Evolutionary conservation across 2,888 invertebrate genomes (phyloP).

Genomic region (Sarcophaga caerulescens): DNA sequence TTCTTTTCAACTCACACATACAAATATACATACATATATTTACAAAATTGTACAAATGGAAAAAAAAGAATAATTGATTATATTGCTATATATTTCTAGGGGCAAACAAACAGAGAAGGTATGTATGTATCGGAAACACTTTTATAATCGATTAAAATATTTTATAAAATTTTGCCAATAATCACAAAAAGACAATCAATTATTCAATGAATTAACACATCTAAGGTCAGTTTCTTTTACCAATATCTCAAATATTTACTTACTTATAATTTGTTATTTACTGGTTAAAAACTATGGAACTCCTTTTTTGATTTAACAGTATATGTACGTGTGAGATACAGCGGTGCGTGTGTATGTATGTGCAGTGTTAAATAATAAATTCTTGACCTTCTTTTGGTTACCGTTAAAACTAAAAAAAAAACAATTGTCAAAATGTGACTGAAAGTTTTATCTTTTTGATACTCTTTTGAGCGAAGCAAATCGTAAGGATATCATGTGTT

Average conservation of each 20-base stretch:
- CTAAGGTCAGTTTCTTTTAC: slow-evolving; percentile 2
- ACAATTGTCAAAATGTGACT: slow-evolving; percentile 38
- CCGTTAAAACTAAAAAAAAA: slow-evolving; percentile 44
- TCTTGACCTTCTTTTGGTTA: slow-evolving; percentile 60
- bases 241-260: background rate
- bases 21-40: too few relatives aligned
- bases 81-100: too few relatives aligned
- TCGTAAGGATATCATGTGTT: slow-evolving; percentile 61
- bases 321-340: background rate
- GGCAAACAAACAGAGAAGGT: too few relatives aligned
- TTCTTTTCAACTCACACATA: too few relatives aligned
- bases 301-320: background rate
- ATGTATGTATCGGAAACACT: too few relatives aligned
- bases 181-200: too few relatives aligned
- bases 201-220: too few relatives aligned
- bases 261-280: background rate
- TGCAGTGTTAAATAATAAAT: slow-evolving; percentile 52
- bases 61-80: too few relatives aligned
- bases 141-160: too few relatives aligned
- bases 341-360: background rate
- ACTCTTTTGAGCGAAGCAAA: slow-evolving; percentile 34
- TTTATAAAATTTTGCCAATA: too few relatives aligned
- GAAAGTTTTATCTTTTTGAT: slow-evolving; percentile 46
- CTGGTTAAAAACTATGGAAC: background rate
- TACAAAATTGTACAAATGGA: too few relatives aligned